phyloP scores from a whole-genome alignment of 2,888 invertebrate genomes.

The Pristionchus exspectatus region DNA sequence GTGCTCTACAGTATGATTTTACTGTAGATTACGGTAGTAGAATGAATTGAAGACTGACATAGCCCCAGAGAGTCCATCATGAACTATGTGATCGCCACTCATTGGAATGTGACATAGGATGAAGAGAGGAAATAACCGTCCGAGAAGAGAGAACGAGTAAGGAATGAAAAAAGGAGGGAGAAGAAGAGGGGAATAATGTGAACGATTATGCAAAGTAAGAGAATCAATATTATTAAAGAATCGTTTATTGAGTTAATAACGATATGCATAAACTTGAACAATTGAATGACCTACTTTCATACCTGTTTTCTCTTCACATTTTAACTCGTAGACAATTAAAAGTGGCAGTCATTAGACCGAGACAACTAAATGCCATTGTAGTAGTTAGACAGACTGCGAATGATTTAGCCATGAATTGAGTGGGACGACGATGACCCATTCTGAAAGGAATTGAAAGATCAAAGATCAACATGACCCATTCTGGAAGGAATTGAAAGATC shows the following conservation, averaged over 20 bases:
- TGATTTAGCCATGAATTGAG: neutral
- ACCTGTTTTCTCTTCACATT: slow-evolving; percentile 27
- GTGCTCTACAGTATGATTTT: neutral
- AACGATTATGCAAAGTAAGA: neutral
- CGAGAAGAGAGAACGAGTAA: neutral
- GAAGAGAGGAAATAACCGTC: slow-evolving; percentile 21
- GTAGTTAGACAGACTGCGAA: slow-evolving; percentile 42
- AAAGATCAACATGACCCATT: neutral
- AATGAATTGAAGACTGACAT: neutral
- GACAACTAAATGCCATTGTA: neutral
- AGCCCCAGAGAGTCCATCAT: neutral
- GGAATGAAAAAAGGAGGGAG: neutral
- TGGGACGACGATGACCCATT: slow-evolving; percentile 48
- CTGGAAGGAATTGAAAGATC: neutral
- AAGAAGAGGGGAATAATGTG: neutral
- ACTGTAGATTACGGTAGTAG: neutral
- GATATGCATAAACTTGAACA: neutral
- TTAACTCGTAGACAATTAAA: slow-evolving; percentile 52
- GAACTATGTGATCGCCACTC: neutral
- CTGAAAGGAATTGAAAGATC: neutral
- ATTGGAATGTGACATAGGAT: neutral
- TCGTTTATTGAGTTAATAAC: neutral
- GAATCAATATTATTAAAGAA: neutral
- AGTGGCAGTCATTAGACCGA: slow-evolving; percentile 30
- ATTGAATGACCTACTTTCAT: neutral